phyloP scores from a whole-genome alignment of 2,888 invertebrate species.

The Autographa gamma region DNA sequence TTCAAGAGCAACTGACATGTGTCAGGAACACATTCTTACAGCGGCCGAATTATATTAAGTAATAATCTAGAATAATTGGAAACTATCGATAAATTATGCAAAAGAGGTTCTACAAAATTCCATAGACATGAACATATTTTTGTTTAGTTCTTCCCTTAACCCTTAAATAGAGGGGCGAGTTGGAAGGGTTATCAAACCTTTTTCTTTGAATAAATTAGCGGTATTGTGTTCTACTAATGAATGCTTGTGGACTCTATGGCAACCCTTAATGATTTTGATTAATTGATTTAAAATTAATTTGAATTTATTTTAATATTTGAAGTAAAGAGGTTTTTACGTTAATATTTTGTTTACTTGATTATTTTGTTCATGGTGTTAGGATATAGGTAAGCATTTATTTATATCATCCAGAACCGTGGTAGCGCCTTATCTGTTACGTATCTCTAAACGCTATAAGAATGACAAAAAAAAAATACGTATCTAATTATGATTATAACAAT shows the following conservation, averaged over 20 bases:
- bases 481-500: no score
- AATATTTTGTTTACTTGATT: not conserved
- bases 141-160: slow-evolving; percentile 28
- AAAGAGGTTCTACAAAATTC: not conserved
- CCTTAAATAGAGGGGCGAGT: slow-evolving; percentile 52
- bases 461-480: no score
- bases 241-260: slow-evolving; percentile 77
- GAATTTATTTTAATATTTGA: slow-evolving; percentile 19
- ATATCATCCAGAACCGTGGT: no score
- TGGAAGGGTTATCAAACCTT: slow-evolving; percentile 65
- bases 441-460: no score
- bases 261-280: slow-evolving; percentile 71
- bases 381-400: no score
- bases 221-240: slow-evolving; percentile 83
- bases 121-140: slow-evolving; percentile 11
- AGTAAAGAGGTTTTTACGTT: not conserved
- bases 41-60: no score
- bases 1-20: no score
- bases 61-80: no score
- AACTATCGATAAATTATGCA: no score
- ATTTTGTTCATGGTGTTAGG: not conserved
- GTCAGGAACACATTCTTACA: no score
- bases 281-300: slow-evolving; percentile 74
- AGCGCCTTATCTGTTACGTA: no score
- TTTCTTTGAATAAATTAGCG: slow-evolving; percentile 86